Evolutionary conservation across 1,140 invertebrate species (phyloP).

Genomic region (Zophobas atratus): DNA sequence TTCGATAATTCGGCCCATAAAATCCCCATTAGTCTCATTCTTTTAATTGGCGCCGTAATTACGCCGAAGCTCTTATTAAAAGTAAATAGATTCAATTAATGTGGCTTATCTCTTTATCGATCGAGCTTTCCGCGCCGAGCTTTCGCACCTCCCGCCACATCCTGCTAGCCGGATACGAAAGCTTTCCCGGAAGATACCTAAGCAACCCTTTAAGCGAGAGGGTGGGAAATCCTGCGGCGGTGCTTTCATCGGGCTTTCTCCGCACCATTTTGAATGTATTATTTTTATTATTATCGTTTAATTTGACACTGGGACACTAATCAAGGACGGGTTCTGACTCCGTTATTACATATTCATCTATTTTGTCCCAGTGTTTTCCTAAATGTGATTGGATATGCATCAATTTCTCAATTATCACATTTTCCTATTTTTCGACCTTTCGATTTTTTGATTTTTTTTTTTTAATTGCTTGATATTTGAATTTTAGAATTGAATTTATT

Average conservation of each 20-base stretch:
- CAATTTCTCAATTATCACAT: no score
- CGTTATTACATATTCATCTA: neutral
- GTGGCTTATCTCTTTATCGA: slow-evolving; percentile 36
- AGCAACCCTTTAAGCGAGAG: slow-evolving; percentile 32
- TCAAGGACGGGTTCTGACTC: no score
- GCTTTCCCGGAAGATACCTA: slow-evolving; percentile 56
- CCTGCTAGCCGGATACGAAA: slow-evolving; percentile 49
- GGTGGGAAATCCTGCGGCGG: slow-evolving; percentile 1
- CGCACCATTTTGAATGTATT: neutral
- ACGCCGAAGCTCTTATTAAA: neutral
- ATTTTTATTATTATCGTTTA: no score
- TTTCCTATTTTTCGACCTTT: no score
- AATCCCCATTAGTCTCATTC: no score
- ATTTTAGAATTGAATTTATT: no score
- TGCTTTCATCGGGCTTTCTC: neutral
- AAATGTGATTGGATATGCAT: neutral
- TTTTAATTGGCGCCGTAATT: no score
- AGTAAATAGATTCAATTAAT: slow-evolving; percentile 9
- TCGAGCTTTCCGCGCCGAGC: neutral
- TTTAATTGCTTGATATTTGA: no score
- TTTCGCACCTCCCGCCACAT: slow-evolving; percentile 1
- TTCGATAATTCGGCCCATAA: no score
- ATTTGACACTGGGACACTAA: no score
- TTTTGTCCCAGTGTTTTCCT: neutral
- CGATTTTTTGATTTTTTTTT: no score